Evolutionary conservation across 1,140 invertebrate genomes (phyloP).

Genomic region (Drosophila melanogaster): DNA sequence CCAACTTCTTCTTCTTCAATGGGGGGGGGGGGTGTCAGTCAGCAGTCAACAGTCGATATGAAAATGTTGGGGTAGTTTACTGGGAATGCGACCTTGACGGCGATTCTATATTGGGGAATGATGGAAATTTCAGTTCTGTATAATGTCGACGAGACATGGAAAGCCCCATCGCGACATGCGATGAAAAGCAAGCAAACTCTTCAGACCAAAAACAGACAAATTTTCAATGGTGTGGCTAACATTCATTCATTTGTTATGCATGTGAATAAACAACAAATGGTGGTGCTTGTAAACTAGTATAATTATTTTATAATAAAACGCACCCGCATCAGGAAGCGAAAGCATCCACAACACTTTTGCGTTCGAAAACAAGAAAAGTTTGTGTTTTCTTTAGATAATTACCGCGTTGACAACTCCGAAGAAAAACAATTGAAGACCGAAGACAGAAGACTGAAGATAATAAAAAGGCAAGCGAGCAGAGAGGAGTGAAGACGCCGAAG

Average conservation of each 20-base stretch:
- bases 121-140: conserved; percentile 12
- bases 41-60: background rate
- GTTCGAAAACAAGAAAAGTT: conserved; percentile 22
- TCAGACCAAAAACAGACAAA: background rate
- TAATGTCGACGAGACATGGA: conserved; percentile 25
- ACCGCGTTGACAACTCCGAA: conserved; percentile 37
- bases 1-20: background rate
- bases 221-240: too few species aligned
- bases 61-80: conserved; percentile 10
- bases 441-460: conserved; percentile 16
- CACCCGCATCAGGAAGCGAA: conserved; percentile 5
- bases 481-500: conserved; percentile 1
- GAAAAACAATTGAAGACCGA: conserved; percentile 3
- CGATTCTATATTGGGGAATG: conserved; percentile 10
- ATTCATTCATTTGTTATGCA: too few species aligned
- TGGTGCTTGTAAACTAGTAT: background rate
- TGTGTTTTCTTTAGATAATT: conserved; percentile 46
- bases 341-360: conserved; percentile 14
- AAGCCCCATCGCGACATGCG: background rate
- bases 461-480: conserved; percentile 24
- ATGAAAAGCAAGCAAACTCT: background rate
- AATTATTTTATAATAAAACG: background rate
- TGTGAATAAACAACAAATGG: background rate
- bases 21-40: conserved; percentile 22
- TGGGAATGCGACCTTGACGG: conserved; percentile 26